Percentiles rank a stretch among this genome's conserved stretches.
Conservation (phyloP, 2,888 invertebrate species). For the Lepas anatifera region DNA sequence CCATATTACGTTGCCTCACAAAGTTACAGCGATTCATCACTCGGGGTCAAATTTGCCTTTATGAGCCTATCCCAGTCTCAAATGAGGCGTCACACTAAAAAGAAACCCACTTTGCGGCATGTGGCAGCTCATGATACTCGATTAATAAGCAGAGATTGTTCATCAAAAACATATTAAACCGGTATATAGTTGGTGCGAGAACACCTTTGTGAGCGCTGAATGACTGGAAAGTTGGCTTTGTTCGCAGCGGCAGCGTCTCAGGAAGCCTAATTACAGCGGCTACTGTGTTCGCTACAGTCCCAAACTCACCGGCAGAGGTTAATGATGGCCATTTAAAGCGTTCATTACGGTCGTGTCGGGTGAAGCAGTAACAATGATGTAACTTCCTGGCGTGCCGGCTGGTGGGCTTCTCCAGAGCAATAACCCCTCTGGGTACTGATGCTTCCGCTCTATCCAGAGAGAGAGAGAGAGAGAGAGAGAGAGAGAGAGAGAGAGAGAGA, state of each 20-base stretch:
- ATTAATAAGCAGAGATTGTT: conserved; percentile 1
- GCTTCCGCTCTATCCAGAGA: too few species aligned
- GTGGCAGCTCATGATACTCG: neutral
- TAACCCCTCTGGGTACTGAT: too few species aligned
- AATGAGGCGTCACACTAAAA: neutral
- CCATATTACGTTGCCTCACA: too few species aligned
- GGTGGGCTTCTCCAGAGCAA: too few species aligned
- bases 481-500: too few species aligned
- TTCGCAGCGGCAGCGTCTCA: neutral
- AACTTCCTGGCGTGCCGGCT: neutral
- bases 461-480: too few species aligned
- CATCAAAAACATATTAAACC: neutral
- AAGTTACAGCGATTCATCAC: too few species aligned
- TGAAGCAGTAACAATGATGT: neutral
- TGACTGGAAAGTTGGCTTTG: neutral
- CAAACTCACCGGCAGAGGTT: neutral
- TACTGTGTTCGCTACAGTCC: neutral
- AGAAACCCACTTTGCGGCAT: neutral
- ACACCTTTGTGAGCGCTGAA: conserved; percentile 4
- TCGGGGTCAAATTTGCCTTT: neutral
- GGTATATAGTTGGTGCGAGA: neutral
- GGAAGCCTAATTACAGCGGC: neutral
- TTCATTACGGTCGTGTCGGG: neutral
- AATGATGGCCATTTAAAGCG: conserved; percentile 7
- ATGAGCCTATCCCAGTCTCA: neutral